phyloP scores from a whole-genome alignment of 2,888 invertebrate genomes.

The Noctua pronuba region DNA sequence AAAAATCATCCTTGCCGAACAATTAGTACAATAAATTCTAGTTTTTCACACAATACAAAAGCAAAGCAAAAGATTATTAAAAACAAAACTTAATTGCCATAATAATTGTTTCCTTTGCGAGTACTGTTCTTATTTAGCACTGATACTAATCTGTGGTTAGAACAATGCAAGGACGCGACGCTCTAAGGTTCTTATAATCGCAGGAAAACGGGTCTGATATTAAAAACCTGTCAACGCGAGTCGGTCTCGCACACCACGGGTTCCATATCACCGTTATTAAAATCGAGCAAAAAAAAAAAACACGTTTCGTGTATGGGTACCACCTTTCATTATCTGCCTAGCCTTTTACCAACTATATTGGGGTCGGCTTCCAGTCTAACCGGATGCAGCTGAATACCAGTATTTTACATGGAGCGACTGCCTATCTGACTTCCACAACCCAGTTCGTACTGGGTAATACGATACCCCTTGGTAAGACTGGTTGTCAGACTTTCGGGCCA shows the following conservation, averaged over 20 bases:
- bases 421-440: too few relatives aligned
- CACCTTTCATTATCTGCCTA: too few relatives aligned
- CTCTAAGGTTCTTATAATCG: slow-evolving; percentile 59
- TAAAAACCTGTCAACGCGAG: slow-evolving; percentile 12
- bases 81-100: slow-evolving; percentile 62
- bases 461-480: too few relatives aligned
- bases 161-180: slow-evolving; percentile 79
- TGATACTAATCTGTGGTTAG: slow-evolving; percentile 63
- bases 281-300: neutral
- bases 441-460: too few relatives aligned
- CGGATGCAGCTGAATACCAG: too few relatives aligned
- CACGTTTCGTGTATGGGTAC: neutral
- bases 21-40: too few relatives aligned
- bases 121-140: slow-evolving; percentile 62
- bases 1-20: neutral
- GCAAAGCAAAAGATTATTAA: slow-evolving; percentile 29
- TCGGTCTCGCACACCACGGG: neutral
- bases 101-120: slow-evolving; percentile 69
- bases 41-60: slow-evolving; percentile 36
- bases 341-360: too few relatives aligned
- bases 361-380: too few relatives aligned
- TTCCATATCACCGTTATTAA: neutral
- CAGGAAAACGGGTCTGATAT: slow-evolving; percentile 57
- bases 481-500: too few relatives aligned
- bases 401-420: too few relatives aligned